phyloP scores from a whole-genome alignment of 2,113 vertebrate species.

The Tamias sibiricus region DNA sequence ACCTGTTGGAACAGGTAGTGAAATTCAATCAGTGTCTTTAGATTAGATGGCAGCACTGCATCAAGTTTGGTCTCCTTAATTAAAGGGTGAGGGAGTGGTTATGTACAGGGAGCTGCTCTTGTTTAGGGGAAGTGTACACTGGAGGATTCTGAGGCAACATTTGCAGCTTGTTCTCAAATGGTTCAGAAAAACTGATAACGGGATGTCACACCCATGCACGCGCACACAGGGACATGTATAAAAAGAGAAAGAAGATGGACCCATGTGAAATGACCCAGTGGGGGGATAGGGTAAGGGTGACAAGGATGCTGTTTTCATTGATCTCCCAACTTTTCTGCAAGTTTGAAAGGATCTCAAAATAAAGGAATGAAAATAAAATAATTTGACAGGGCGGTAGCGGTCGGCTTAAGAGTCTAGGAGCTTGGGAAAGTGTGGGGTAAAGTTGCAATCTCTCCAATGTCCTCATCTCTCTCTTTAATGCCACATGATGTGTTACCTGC shows the following conservation, averaged over 20 bases:
- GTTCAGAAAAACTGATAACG: background rate
- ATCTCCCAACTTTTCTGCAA: background rate
- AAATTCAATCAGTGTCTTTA: background rate
- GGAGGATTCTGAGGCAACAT: background rate
- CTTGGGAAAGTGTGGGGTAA: background rate
- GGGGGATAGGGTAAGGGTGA: background rate
- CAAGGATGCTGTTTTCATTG: background rate
- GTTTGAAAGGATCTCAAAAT: background rate
- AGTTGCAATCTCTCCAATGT: background rate
- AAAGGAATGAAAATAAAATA: background rate
- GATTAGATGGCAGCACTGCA: background rate
- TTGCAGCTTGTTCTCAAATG: background rate
- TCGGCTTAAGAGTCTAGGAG: background rate
- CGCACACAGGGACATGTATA: background rate
- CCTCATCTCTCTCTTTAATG: background rate
- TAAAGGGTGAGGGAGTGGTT: background rate
- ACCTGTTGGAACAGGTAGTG: background rate
- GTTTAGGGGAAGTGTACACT: background rate
- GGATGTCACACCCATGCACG: too few relatives aligned
- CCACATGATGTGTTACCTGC: background rate
- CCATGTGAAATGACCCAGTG: too few relatives aligned
- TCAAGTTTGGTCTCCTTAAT: background rate
- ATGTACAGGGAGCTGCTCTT: background rate
- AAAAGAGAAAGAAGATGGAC: background rate
- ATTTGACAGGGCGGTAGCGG: background rate